Evolutionary conservation across 1,140 invertebrate genomes (phyloP), one percentile per base, ranked within the genome.

Genomic region (Aphaenogaster ashmeadi): DNA sequence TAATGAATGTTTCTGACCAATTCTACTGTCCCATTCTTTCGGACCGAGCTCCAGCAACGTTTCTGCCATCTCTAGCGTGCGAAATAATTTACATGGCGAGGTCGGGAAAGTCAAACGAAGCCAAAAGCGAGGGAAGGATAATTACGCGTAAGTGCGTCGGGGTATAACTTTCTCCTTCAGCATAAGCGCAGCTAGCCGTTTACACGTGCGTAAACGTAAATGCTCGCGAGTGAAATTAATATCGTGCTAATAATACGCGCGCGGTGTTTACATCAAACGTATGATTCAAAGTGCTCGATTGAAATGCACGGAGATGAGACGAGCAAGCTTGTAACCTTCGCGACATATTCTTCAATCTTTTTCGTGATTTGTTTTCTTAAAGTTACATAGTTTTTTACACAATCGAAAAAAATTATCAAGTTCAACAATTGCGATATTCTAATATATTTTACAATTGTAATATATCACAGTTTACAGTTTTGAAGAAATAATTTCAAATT

Each of bases 131-230:
- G 71, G 79, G 74, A 80, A 87, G 69, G 79, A 88, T 90, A 90
- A 90, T 90, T 90, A 90, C 58, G 86, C 54, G 79, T 90, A 89
- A 90, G 21, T 27, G 13, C 81, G 60, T 50, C 58, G 88, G 71
- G 72, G 54, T 69, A 27, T 27, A 41, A 88, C 88, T 90, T 90
- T 90, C 89, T 90, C 88, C 62, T 80, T 50, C 52, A 86, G 86
- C 86, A 64, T 88, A 66, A 87, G 66, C 67, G 52, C 33, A 75
- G 60, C 52, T 52, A 64, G 50, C 56, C 83, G 58, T 90, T 90
- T 90, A 79, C 79, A 83, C 71, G 62, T 72, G 75, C 89, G 88
- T 89, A 90, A 90, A 77, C 89, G 88, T 75, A 87, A 88, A 89
- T 89, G 71, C 78, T 87, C 75, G 54, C 60, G 66, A 84, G 71